phyloP scores from a whole-genome alignment of 2,888 invertebrate genomes.

The Watsonalla cultraria region DNA sequence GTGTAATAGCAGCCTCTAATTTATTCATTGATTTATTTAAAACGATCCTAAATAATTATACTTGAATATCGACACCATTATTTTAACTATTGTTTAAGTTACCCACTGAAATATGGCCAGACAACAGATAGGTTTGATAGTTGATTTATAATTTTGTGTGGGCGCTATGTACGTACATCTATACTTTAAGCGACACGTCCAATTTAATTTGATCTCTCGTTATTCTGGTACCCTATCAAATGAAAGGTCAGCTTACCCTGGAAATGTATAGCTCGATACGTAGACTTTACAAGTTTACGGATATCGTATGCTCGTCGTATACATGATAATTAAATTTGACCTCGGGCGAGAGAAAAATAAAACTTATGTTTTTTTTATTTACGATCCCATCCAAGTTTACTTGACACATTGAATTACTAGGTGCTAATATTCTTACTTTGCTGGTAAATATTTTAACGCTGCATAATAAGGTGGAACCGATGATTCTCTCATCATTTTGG shows the following conservation, averaged over 20 bases:
- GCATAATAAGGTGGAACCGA: slow-evolving; percentile 23
- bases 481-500: slow-evolving; percentile 22
- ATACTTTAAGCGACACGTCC: slow-evolving; percentile 55
- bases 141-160: slow-evolving; percentile 24
- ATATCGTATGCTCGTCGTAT: slow-evolving; percentile 48
- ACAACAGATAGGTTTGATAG: slow-evolving; percentile 5
- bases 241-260: too few species aligned
- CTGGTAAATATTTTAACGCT: slow-evolving; percentile 57
- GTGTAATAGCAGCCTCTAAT: slow-evolving; percentile 65
- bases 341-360: slow-evolving; percentile 57
- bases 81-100: slow-evolving; percentile 71
- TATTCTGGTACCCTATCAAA: neutral
- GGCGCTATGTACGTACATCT: slow-evolving; percentile 51
- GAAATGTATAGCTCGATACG: too few species aligned
- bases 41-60: slow-evolving; percentile 70
- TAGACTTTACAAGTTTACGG: slow-evolving; percentile 13
- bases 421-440: slow-evolving; percentile 47
- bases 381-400: slow-evolving; percentile 55
- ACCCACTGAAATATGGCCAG: slow-evolving; percentile 49
- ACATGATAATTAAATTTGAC: slow-evolving; percentile 77
- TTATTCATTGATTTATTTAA: slow-evolving; percentile 73
- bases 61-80: slow-evolving; percentile 66
- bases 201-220: slow-evolving; percentile 26
- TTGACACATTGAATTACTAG: slow-evolving; percentile 59
- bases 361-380: slow-evolving; percentile 56